A percentile compares a stretch with the other conserved stretches of the same genome.
Conservation (phyloP, 2,888 invertebrate genomes). For the Cyaniris semiargus region DNA sequence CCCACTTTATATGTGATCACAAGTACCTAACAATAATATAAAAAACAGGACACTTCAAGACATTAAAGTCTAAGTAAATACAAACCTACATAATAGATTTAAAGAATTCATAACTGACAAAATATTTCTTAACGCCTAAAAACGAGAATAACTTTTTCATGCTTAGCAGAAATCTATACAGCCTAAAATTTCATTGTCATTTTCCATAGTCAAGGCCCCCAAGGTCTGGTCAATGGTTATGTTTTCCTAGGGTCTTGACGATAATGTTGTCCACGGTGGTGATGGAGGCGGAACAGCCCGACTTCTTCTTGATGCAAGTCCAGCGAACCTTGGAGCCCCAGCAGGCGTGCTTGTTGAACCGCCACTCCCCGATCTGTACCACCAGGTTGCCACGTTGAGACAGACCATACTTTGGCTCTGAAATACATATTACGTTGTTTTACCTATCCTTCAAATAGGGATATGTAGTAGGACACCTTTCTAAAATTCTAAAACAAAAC, state of each 20-base stretch:
- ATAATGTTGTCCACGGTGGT: conserved; percentile 72
- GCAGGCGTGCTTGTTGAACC: conserved; percentile 72
- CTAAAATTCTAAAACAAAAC: no score
- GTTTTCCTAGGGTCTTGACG: conserved; percentile 69
- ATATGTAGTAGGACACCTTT: no score
- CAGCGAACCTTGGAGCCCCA: conserved; percentile 74
- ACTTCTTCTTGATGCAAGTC: conserved; percentile 75
- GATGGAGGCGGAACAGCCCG: conserved; percentile 68
- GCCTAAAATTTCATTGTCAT: background rate
- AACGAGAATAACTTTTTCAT: background rate
- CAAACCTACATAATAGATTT: background rate
- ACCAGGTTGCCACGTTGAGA: conserved; percentile 72
- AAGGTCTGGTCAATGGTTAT: conserved; percentile 57
- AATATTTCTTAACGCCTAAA: background rate
- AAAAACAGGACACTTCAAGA: background rate
- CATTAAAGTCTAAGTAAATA: background rate
- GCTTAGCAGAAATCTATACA: background rate
- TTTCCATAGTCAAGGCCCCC: background rate
- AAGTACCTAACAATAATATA: background rate
- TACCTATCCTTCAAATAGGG: background rate
- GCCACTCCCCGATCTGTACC: conserved; percentile 71
- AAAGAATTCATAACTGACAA: background rate
- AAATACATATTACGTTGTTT: conserved; percentile 41
- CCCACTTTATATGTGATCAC: background rate
- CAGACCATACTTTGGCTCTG: conserved; percentile 70